phyloP scores from a whole-genome alignment of 2,797 vertebrate genomes.

The Melanotaenia parkinsoni region DNA sequence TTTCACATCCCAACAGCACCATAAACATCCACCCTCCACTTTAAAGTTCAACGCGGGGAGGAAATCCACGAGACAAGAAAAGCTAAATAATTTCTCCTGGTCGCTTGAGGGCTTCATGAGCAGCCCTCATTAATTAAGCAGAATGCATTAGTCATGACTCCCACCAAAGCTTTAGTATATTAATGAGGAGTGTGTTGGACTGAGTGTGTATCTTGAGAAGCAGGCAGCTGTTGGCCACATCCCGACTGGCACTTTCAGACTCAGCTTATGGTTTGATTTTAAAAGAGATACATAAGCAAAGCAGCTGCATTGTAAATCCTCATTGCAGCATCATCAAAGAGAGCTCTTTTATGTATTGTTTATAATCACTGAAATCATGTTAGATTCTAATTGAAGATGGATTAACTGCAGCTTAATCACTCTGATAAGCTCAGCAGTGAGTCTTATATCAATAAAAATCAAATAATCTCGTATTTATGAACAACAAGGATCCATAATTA shows the following conservation, averaged over 20 bases:
- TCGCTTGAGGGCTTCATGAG: slow-evolving; percentile 71
- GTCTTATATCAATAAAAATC: slow-evolving; percentile 45
- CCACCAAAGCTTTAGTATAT: slow-evolving; percentile 72
- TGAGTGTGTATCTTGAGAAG: slow-evolving; percentile 31
- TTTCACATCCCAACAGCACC: slow-evolving; percentile 34
- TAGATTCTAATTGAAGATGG: slow-evolving; percentile 34
- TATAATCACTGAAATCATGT: slow-evolving; percentile 33
- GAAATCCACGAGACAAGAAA: slow-evolving; percentile 62
- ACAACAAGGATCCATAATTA: slow-evolving; percentile 24
- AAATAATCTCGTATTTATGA: slow-evolving; percentile 37
- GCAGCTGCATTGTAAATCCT: slow-evolving; percentile 22
- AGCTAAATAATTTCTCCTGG: slow-evolving; percentile 68
- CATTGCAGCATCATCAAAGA: slow-evolving; percentile 15
- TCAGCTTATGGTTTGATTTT: slow-evolving; percentile 26
- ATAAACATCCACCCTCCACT: slow-evolving; percentile 54
- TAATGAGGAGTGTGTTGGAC: slow-evolving; percentile 64
- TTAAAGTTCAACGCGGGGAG: slow-evolving; percentile 48
- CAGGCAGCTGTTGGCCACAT: slow-evolving; percentile 46
- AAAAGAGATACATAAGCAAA: slow-evolving; percentile 15
- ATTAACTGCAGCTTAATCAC: slow-evolving; percentile 35
- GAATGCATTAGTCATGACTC: slow-evolving; percentile 81
- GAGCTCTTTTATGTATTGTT: slow-evolving; percentile 47
- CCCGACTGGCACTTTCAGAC: slow-evolving; percentile 50
- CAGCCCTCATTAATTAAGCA: slow-evolving; percentile 77
- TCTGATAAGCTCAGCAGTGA: slow-evolving; percentile 17